Evolutionary conservation across 2,888 invertebrate genomes (phyloP).

Genomic region (Pandemis corylana): DNA sequence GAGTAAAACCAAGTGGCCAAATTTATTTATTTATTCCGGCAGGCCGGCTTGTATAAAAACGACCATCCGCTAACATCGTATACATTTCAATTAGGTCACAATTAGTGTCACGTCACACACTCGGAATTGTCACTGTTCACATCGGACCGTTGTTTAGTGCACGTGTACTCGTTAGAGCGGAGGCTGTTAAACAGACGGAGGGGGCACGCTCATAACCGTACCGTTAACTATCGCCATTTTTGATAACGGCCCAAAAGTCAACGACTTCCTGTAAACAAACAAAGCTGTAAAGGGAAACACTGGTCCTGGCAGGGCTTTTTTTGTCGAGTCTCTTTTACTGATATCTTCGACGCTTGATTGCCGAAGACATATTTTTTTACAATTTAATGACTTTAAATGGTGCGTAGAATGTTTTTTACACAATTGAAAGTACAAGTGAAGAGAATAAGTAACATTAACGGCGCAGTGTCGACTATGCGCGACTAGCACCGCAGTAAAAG

Average conservation of each 20-base stretch:
- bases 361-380: too few species aligned
- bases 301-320: conserved; percentile 55
- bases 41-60: background rate
- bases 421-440: too few species aligned
- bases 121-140: conserved; percentile 1
- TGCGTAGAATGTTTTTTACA: too few species aligned
- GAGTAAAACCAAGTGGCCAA: background rate
- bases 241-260: conserved; percentile 86
- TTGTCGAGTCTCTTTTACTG: conserved; percentile 86
- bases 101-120: conserved; percentile 6
- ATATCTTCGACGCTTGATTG: too few species aligned
- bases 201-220: conserved; percentile 55
- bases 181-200: background rate
- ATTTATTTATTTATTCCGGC: background rate
- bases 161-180: conserved; percentile 15
- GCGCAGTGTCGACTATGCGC: too few species aligned
- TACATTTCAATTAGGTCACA: conserved; percentile 1
- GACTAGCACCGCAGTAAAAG: too few species aligned
- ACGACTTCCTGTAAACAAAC: conserved; percentile 83
- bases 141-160: conserved; percentile 6
- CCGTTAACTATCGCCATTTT: conserved; percentile 79
- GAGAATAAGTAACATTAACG: too few species aligned
- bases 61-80: background rate
- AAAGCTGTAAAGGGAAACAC: conserved; percentile 47
- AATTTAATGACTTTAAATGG: too few species aligned